Evolutionary conservation across 2,113 vertebrate genomes (phyloP), one percentile per base, ranked within the genome.

Genomic region (Emydura subglobosa): DNA sequence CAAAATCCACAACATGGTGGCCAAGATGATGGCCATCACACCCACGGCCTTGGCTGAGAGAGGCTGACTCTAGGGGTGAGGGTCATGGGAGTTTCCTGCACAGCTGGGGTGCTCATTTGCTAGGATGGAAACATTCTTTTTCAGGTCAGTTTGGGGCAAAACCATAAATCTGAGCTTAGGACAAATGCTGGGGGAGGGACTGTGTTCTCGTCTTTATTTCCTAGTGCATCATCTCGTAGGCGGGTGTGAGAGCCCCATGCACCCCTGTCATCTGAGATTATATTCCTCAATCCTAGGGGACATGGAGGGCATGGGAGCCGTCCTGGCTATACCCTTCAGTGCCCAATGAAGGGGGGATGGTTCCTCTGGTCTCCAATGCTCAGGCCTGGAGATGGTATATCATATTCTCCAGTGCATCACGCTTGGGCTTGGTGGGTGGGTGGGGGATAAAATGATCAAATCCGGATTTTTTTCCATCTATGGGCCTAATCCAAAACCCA

Each of bases 381-480:
- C 10, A 0, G 6, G 19, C 42, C 0, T 0, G 1, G 57, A 29
- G 79, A 2, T 3, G 55, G 2, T 10, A 24, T 14, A 3, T 0
- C 10, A 2, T 29, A 59, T 29, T 59, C 29, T 29, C 25, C 57
- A 59, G 57, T 59, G 9, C 29, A 29, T 19, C 24, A 10, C 11
- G 24, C 24, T 27, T 27, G 29, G 57, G 10, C 9, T 29, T 59
- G 57, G 10, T 59, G 51, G 51, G 3, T 29, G 24, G 24, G 29
- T 27, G 57, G 57, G 57, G 57, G 7, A 29, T 59, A 27, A 29
- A 29, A 59, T 59, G 10, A 10, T 27, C 29, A 11, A 59, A 12
- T 29, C 25, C 3, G 27, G 57, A 29, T 59, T 59, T 59, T 59
- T 59, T 27, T 59, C 29, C 8, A 25, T 29, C 29, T 27, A 29